Evolutionary conservation across 2,797 vertebrate genomes (phyloP), one percentile per base, ranked within the genome.

Genomic region (Phoeniculus purpureus): DNA sequence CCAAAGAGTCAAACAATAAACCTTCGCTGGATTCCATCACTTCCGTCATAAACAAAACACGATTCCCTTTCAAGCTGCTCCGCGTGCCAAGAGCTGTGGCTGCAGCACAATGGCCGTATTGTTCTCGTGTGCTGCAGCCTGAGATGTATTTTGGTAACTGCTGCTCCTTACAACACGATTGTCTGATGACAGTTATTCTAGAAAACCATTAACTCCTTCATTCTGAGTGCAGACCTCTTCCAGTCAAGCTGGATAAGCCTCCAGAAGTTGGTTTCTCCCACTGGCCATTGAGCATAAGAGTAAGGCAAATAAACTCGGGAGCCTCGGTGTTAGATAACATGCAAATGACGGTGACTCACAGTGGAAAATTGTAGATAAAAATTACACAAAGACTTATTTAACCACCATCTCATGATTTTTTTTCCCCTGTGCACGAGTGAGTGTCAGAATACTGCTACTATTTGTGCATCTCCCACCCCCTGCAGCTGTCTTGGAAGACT

Each of bases 301-400:
- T 54, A 71, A 82, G 75, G 37, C 86, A 50, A 21, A 82, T 65
- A 79, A 84, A 77, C 88, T 83, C 50, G 78, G 73, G 86, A 37
- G 86, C 82, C 81, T 43, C 31, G 1, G 1, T 81, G 87, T 96
- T 96, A 96, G 94, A 93, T 96, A 94, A 94, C 95, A 96, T 96
- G 94, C 75, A 95, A 94, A 96, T 96, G 22, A 56, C 4, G 81
- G 84, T 96, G 95, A 96, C 86, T 96, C 95, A 96, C 0, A 47
- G 59, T 93, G 95, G 94, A 95, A 96, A 96, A 93, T 32, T 21
- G 7, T 66, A 51, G 94, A 92, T 95, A 92, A 94, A 94, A 95
- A 94, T 85, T 68, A 90, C 90, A 95, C 90, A 94, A 89, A 93
- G 95, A 22, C 86, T 90, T 92, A 89, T 87, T 95, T 94, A 81